These are phyloP conservation scores for Lochmaea capreae DNA, from an alignment of 2,888 invertebrate genomes.

Conservation along the genomic window DNA sequence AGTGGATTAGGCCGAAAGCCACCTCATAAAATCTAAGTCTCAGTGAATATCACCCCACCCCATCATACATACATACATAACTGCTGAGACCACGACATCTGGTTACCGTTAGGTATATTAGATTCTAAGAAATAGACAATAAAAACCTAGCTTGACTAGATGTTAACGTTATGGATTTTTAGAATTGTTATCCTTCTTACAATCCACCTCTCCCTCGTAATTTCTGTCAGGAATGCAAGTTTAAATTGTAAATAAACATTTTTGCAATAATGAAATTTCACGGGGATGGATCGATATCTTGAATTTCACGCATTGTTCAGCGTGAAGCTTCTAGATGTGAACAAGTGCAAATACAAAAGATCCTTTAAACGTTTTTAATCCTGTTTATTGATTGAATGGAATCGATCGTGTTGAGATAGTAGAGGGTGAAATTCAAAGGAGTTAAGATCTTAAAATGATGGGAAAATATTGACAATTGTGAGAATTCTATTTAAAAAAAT, in stretches of 20 bases:
- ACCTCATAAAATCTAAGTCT: too few species aligned
- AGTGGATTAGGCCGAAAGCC: too few species aligned
- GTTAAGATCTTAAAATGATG: not conserved
- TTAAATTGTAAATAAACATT: not conserved
- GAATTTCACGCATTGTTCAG: constrained; percentile 7
- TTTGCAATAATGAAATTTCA: constrained; percentile 9
- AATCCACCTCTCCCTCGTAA: not conserved
- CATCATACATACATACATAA: too few species aligned
- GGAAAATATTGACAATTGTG: too few species aligned
- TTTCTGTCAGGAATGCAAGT: not conserved
- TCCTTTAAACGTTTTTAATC: not conserved
- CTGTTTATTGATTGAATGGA: not conserved
- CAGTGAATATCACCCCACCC: too few species aligned
- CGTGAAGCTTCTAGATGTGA: not conserved
- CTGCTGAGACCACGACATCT: too few species aligned
- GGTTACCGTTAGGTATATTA: too few species aligned
- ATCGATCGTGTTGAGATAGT: constrained; percentile 15
- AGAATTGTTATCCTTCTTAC: too few species aligned
- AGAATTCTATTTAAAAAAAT: too few species aligned
- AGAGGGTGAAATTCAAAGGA: constrained; percentile 4
- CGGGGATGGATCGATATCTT: not conserved
- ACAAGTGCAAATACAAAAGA: constrained; percentile 12
- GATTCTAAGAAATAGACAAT: too few species aligned
- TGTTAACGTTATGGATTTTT: too few species aligned
- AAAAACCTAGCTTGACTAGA: too few species aligned